A percentile compares a stretch with the other conserved stretches of the same genome.
Conservation (phyloP, 2,888 invertebrate genomes). For the Drosophila mulleri region DNA sequence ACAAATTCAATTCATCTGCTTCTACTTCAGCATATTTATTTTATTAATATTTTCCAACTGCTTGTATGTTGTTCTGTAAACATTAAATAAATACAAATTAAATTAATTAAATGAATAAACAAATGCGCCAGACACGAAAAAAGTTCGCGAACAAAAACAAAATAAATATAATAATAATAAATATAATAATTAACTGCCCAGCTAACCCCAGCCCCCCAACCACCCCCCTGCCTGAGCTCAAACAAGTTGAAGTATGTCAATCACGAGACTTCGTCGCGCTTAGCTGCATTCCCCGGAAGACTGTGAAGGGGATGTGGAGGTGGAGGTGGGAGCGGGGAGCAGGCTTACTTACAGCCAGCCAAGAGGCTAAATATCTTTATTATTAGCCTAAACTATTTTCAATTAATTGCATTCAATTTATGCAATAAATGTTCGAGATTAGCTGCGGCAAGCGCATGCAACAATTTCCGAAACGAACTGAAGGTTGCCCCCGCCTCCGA, state of each 20-base stretch:
- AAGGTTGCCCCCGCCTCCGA: slow-evolving; percentile 29
- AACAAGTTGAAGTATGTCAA: slow-evolving; percentile 35
- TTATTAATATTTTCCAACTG: slow-evolving; percentile 7
- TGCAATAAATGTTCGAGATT: slow-evolving; percentile 63
- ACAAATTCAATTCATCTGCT: slow-evolving; percentile 43
- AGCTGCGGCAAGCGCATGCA: slow-evolving; percentile 56
- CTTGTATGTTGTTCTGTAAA: slow-evolving; percentile 34
- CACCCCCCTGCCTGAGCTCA: neutral
- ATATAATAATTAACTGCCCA: slow-evolving; percentile 56
- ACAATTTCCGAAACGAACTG: slow-evolving; percentile 31
- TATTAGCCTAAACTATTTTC: slow-evolving; percentile 64
- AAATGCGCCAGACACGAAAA: slow-evolving; percentile 42
- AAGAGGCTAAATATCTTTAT: slow-evolving; percentile 48
- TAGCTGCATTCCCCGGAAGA: slow-evolving; percentile 31
- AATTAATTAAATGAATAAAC: slow-evolving; percentile 72
- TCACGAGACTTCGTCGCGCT: slow-evolving; percentile 53
- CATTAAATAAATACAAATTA: slow-evolving; percentile 57
- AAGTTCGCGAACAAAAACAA: slow-evolving; percentile 43
- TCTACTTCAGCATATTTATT: slow-evolving; percentile 10
- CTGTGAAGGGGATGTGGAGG: no score
- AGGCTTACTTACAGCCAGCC: no score
- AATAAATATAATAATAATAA: slow-evolving; percentile 45
- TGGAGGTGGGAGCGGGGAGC: neutral
- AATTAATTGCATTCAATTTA: slow-evolving; percentile 64
- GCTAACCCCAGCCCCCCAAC: neutral